Evolutionary conservation across 2,113 vertebrate genomes (phyloP), one percentile per base, ranked within the genome.

Genomic region (Anarhynchus alexandrinus): DNA sequence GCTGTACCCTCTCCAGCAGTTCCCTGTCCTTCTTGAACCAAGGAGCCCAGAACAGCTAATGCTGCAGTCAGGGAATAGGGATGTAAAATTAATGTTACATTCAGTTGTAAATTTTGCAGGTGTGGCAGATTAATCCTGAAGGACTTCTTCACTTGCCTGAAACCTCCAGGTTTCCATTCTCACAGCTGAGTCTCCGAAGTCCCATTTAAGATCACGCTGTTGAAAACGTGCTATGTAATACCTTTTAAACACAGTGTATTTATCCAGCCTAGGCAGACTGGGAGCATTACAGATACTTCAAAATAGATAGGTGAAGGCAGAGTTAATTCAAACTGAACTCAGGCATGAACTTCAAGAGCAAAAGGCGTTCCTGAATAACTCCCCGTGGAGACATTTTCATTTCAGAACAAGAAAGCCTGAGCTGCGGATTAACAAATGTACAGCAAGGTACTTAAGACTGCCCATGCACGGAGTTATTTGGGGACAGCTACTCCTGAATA

Each of bases 291-390:
- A n/a, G 32, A 40, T 58, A 65, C 38, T 76, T 88, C 45, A 58
- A 62, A 86, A 82, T 7, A 74, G 59, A 61, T 2, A 78, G 45
- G 71, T 42, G 51, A 96, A 57, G 45, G 38, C 51, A 94, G 43
- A 86, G 55, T 92, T 96, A 92, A 96, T 86, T 90, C 67, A 73
- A 92, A 78, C 26, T 66, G 73, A 84, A 64, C n/a, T 82, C 22
- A 2, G 45, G 82, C 74, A 74, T 74, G 64, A 88, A 88, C 32
- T 86, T 90, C 45, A 70, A 80, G 79, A 94, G 85, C 17, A 55
- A 58, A 82, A 93, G 49, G 49, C 17, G 0, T 51, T 91, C 36
- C 74, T 72, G 34, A 94, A 69, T 45, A 91, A 87, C 17, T 70
- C 82, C 71, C 36, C 51, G 42, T 73, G 45, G 87, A 93, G 74